Evolutionary conservation across 1,140 invertebrate genomes (phyloP), one percentile per base, ranked within the genome.

Genomic region (Drosophila pectinifera): DNA sequence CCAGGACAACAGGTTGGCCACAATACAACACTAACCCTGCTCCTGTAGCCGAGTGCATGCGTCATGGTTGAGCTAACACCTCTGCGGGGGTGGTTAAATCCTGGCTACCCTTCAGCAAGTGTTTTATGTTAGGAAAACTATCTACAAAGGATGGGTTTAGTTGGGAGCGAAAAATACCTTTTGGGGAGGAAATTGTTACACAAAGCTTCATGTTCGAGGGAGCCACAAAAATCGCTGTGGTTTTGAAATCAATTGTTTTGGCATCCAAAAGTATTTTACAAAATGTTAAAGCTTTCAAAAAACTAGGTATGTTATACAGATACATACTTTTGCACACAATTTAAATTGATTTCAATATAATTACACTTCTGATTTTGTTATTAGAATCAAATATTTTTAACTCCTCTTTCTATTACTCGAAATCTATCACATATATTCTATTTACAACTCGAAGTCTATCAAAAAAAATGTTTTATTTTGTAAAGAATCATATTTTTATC

Each of bases 1-100:
- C 84, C 83, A 58, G 43, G 83, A 83, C 83, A 67, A 88, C 84
- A 62, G 61, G 54, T 77, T 88, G 84, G 62, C 83, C 83, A 88
- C 83, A 73, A 80, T 89, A 83, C 63, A 89, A 64, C 58, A 72
- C 61, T 75, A 79, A 86, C 78, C 78, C 73, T 78, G 64, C 54
- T 51, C 45, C 46, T 51, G 41, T 49, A 41, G 67, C 49, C 58
- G 68, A 58, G 48, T 70, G 48, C 43, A 75, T 53, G 28, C 64
- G 78, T 68, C 69, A 88, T 28, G 82, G 65, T 73, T 79, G 65
- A 76, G 42, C 53, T 31, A 41, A 68, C 80, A 38, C 64, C 28
- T 54, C 3, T 8, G 20, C 16, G 20, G 58, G 78, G 78, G 78
- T 80, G 58, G 78, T 22, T 59, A 43, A 75, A 75, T 80, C 78